Conservation (phyloP, 2,797 vertebrate species). For the Arctocebus calabarensis region DNA sequence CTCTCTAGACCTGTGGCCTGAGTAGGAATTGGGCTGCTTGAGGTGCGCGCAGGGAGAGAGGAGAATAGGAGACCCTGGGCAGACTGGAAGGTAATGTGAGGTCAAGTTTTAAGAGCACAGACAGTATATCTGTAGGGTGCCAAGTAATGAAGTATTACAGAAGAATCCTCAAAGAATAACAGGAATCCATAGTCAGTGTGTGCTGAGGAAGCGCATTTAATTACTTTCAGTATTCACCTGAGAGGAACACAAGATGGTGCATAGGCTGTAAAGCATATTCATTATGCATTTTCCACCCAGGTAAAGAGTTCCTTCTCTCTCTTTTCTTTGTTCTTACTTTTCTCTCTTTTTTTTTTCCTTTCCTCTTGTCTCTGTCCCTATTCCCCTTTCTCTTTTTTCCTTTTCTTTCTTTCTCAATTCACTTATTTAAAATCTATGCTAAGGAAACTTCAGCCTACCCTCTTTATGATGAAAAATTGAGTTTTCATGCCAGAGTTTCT, state of each 20-base stretch:
- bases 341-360: neutral
- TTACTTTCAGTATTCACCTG: conserved; percentile 22
- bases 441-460: neutral
- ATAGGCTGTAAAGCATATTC: neutral
- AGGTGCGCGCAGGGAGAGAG: neutral
- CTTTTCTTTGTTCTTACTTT: neutral
- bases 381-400: neutral
- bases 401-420: neutral
- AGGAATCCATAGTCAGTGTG: neutral
- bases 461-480: neutral
- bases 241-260: neutral
- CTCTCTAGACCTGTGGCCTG: neutral
- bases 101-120: neutral
- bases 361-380: neutral
- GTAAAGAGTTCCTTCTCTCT: neutral
- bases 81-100: neutral
- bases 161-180: neutral
- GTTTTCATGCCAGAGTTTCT: neutral
- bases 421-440: neutral
- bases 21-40: neutral
- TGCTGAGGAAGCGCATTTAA: neutral
- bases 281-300: neutral
- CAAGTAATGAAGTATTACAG: neutral
- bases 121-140: neutral
- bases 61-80: neutral